phyloP scores from a whole-genome alignment of 2,888 invertebrate species.

The Sabatieria punctata region DNA sequence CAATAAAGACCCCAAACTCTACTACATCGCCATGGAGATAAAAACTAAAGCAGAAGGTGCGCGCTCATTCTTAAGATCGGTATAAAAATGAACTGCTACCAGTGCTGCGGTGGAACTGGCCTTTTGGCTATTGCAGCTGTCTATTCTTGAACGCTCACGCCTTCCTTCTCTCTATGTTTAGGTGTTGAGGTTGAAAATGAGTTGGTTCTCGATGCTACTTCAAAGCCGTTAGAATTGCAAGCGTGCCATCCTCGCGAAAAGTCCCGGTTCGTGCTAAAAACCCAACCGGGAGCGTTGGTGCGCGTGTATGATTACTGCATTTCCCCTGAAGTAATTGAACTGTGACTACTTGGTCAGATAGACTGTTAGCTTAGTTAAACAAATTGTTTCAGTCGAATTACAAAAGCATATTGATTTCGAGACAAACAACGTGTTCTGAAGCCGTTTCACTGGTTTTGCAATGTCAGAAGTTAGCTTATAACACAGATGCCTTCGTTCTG shows the following conservation, averaged over 20 bases:
- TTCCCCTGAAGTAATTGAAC: constrained; percentile 51
- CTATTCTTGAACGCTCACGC: too few species aligned
- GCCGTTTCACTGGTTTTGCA: constrained; percentile 56
- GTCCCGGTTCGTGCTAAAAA: constrained; percentile 65
- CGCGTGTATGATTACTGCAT: constrained; percentile 77
- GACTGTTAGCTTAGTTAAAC: too few species aligned
- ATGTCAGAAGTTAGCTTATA: not conserved
- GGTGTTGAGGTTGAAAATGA: constrained; percentile 43
- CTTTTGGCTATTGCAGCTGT: not conserved
- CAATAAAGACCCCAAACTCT: constrained; percentile 74
- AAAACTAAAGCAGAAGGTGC: constrained; percentile 1
- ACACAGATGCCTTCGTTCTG: not conserved
- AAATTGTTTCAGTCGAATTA: constrained; percentile 54
- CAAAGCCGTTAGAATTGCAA: constrained; percentile 72
- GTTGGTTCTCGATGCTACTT: constrained; percentile 65
- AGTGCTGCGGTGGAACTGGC: not conserved
- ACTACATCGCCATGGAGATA: constrained; percentile 66
- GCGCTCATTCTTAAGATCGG: not conserved
- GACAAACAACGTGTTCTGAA: constrained; percentile 71
- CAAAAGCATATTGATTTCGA: constrained; percentile 72
- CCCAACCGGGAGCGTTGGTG: constrained; percentile 70
- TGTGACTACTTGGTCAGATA: too few species aligned
- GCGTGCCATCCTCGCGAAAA: constrained; percentile 84
- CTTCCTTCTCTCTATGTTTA: too few species aligned
- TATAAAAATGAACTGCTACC: not conserved